Evolutionary conservation across 2,888 invertebrate species (phyloP), one percentile per base, ranked within the genome.

Genomic region (Dusona sp.): DNA sequence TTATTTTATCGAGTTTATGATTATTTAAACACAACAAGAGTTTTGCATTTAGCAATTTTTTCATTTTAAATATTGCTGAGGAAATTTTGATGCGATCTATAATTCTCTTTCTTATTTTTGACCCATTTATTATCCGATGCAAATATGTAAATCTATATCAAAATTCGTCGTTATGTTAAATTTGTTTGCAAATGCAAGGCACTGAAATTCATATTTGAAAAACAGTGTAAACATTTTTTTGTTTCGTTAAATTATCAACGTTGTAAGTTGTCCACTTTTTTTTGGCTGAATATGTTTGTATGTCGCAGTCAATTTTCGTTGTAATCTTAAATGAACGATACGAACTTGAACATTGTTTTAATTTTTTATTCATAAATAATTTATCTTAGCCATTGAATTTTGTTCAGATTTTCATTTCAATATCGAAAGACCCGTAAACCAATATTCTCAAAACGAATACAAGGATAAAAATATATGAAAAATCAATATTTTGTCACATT

Each of bases 361-460:
- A 9, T 38, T 38, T 38, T 38, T 33, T 38, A 38, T 38, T 38
- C 13, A 13, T 2, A 9, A 11, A 42, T 42, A 42, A 13, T 42
- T 38, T n/a, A 65, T 36, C 36, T 9, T 2, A n/a, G 3, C 38
- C 38, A 72, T 25, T 72, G 57, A 33, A 57, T 74, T 81, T 54
- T 36, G 22, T 25, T 29, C n/a, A 54, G 54, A 48, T 19, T 54
- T 42, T 42, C 0, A 42, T 42, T 42, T 42, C 11, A 11, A 54
- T 36, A 16, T 36, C 36, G 8, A 70, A 33, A 7, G 64, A 64
- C 64, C 16, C 64, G 3, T 29, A 3, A 9, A 38, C 38, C 3
- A 61, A 61, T 61, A 25, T 13, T 61, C 8, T 11, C 29, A 61
- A 25, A 61, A 29, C 9, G 13, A 61, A 38, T 61, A 29, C 9